These are phyloP conservation scores for Centruroides sculpturatus DNA, from an alignment of 1,140 invertebrate species.

Conservation along the genomic window DNA sequence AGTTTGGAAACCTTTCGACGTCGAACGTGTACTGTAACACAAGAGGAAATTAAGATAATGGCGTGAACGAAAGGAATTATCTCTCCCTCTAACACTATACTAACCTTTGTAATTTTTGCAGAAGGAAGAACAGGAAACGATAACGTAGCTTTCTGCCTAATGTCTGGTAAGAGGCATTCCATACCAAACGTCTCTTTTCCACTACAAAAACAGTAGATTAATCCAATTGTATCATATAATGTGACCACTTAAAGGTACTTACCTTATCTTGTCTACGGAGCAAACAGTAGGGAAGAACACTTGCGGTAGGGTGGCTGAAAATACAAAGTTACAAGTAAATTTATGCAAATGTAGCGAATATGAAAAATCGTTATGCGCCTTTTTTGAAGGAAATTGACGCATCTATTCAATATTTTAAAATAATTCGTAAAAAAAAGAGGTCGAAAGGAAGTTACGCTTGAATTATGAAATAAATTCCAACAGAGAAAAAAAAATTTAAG, in stretches of 20 bases:
- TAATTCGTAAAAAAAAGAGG: no score
- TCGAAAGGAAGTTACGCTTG: no score
- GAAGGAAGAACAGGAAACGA: conserved; percentile 35
- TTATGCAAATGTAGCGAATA: no score
- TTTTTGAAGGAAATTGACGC: no score
- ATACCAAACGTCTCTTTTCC: conserved; percentile 31
- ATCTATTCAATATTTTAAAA: no score
- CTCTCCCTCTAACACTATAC: conserved; percentile 17
- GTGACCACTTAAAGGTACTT: not conserved
- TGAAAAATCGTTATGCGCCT: no score
- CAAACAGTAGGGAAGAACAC: conserved; percentile 44
- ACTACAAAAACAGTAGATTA: not conserved
- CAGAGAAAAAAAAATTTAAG: no score
- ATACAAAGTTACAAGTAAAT: not conserved
- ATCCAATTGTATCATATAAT: no score
- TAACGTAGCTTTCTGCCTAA: conserved; percentile 27
- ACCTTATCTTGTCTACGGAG: conserved; percentile 33
- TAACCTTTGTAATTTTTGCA: conserved; percentile 32
- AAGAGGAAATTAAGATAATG: conserved; percentile 4
- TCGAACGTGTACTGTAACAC: conserved; percentile 29
- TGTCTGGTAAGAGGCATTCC: conserved; percentile 36
- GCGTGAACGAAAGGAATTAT: not conserved
- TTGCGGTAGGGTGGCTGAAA: conserved; percentile 37
- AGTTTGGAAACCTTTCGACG: conserved; percentile 28
- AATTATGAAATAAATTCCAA: no score